phyloP scores from a whole-genome alignment of 2,113 vertebrate species.

The Plestiodon gilberti region DNA sequence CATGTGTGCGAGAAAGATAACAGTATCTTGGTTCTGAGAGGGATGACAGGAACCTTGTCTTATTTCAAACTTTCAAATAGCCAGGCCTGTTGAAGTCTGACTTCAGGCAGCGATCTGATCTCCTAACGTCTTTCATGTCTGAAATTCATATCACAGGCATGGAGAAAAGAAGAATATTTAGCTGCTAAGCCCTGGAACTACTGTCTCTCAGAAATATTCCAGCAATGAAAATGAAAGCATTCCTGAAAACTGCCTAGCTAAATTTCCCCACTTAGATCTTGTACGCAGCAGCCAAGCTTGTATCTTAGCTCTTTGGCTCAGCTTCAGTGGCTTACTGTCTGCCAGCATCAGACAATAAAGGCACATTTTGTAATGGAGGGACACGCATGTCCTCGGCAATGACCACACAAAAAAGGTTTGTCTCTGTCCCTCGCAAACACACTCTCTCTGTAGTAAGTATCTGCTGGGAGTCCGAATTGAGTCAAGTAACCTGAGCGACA shows the following conservation, averaged over 20 bases:
- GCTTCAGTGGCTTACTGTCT: rapidly evolving
- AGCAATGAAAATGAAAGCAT: conserved; percentile 25
- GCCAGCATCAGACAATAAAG: conserved; percentile 8
- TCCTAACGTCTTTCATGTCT: conserved; percentile 20
- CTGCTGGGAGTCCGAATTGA: conserved; percentile 8
- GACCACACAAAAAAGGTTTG: conserved; percentile 5
- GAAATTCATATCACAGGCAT: conserved; percentile 8
- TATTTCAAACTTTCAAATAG: conserved; percentile 17
- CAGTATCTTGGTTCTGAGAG: background rate
- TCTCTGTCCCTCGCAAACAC: conserved; percentile 15
- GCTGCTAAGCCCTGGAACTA: background rate
- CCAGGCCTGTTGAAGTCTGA: conserved; percentile 36
- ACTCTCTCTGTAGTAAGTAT: background rate
- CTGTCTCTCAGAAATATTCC: background rate
- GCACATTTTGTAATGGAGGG: background rate
- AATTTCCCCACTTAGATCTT: background rate
- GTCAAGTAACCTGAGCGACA: background rate
- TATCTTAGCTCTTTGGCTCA: background rate
- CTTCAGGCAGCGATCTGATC: conserved; percentile 27
- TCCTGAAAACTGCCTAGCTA: background rate
- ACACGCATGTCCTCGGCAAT: background rate
- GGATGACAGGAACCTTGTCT: conserved; percentile 24
- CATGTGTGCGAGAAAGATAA: background rate
- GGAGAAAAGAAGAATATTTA: conserved; percentile 15
- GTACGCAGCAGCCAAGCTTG: background rate